Base-by-base conservation (phyloP, 2,113 vertebrate species). In the Oenanthe oenanthe region DNA sequence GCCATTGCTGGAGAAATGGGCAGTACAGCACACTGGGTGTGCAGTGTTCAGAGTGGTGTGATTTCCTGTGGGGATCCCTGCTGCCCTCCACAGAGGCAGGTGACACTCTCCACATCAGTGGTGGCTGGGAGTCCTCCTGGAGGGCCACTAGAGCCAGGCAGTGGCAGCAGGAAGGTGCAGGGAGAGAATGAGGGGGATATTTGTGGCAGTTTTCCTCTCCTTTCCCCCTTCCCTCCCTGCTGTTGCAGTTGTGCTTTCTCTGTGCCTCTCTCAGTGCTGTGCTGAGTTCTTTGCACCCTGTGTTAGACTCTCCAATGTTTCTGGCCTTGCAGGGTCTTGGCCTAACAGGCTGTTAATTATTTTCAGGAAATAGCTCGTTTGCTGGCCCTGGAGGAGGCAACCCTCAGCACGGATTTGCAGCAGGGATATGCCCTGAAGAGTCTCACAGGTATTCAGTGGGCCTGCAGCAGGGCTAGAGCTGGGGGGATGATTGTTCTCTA, bases 391-490 rank as follows among this genome's bases (percentile, higher is more conserved):
- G 99, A 99, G 87, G 99, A 99, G 88, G 99, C 99, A 13, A 99
- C 99, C 0, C 97, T 99, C 78, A 99, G 99, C 97, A 99, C 99
- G 18, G 99, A 99, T 92, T 92, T 99, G 91, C 99, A 99, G 97
- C 99, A 99, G 95, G 99, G 99, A 53, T 99, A 99, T 31, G 99
- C 99, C 63, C 98, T 99, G 92, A 99, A 99, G 96, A 99, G 99
- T 81, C 98, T 99, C 92, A 99, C 99, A 95, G 99, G 99, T 99
- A 98, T 68, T 58, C 54, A 31, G 45, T 45, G 73, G 5, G 53
- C 42, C 43, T 66, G 50, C 18, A 68, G 91, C 14, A 76, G 65
- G 62, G 45, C 40, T 54, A 12, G 63, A 38, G 85, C 22, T 29
- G 31, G 65, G 28, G 9, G 13, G 51, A 2, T 38, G 0, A 0